A percentile compares a stretch with the other conserved stretches of the same genome.
phyloP scores from a whole-genome alignment of 2,797 vertebrate genomes.

The Channallabes apus region DNA sequence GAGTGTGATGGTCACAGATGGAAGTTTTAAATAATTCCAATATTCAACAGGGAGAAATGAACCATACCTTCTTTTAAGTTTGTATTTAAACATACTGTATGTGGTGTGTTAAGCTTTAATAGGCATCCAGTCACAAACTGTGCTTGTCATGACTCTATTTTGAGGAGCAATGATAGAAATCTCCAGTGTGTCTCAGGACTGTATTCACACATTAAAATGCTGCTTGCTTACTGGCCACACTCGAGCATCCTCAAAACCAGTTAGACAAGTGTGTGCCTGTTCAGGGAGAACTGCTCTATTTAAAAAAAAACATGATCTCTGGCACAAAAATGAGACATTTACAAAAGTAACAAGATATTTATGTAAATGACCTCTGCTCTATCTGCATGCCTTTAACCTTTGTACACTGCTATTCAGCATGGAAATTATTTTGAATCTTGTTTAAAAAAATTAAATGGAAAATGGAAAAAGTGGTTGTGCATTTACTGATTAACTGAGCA shows the following conservation, averaged over 20 bases:
- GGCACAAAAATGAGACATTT: constrained; percentile 1
- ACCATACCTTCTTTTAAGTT: neutral
- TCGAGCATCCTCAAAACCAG: constrained; percentile 5
- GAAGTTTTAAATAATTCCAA: constrained; percentile 12
- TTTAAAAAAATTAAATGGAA: neutral
- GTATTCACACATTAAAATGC: neutral
- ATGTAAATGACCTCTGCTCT: constrained; percentile 43
- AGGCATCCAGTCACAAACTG: neutral
- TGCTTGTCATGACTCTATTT: neutral
- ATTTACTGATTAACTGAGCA: constrained; percentile 5
- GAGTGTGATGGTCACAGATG: neutral
- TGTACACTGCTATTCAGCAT: constrained; percentile 37
- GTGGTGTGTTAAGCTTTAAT: neutral
- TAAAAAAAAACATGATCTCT: constrained; percentile 16
- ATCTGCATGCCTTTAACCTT: constrained; percentile 12
- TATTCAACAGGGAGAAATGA: neutral
- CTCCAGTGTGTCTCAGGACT: neutral
- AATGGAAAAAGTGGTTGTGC: neutral
- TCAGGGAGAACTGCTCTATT: neutral
- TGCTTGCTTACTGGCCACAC: neutral
- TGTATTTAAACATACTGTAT: constrained; percentile 20
- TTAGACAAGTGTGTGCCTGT: neutral
- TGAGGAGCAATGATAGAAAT: neutral
- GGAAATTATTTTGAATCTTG: constrained; percentile 31
- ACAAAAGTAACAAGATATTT: constrained; percentile 31